A percentile compares a stretch with the other conserved stretches of the same genome.
Evolutionary conservation across 2,797 vertebrate genomes (phyloP).

Genomic region (Sphaeramia orbicularis): DNA sequence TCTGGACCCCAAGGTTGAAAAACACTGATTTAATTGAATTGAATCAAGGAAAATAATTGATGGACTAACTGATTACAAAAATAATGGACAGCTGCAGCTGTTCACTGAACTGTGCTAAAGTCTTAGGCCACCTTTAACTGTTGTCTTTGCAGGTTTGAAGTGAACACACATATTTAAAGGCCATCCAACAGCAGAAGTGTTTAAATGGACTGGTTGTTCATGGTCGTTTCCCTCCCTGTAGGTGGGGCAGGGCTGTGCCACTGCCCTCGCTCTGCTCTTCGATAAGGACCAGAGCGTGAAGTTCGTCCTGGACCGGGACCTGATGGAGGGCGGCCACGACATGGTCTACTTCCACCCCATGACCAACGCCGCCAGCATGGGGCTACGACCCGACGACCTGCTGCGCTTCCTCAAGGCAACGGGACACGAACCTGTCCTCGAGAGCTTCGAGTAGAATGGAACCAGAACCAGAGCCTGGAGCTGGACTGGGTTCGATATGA

Average conservation of each 20-base stretch:
- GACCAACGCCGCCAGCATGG: slow-evolving; percentile 93
- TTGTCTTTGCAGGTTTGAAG: too few relatives aligned
- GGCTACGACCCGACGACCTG: slow-evolving; percentile 89
- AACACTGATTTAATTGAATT: too few relatives aligned
- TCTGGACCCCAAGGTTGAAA: too few relatives aligned
- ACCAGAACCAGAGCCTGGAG: not conserved
- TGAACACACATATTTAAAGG: too few relatives aligned
- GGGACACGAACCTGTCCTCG: slow-evolving; percentile 88
- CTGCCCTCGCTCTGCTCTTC: slow-evolving; percentile 91
- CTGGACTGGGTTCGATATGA: not conserved
- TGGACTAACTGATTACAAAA: too few relatives aligned
- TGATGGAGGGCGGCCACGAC: slow-evolving; percentile 87
- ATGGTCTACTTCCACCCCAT: slow-evolving; percentile 93
- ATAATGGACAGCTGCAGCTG: too few relatives aligned
- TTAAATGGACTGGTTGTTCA: not conserved
- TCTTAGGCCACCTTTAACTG: too few relatives aligned
- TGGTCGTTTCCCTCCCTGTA: slow-evolving; percentile 25
- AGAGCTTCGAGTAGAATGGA: slow-evolving; percentile 75
- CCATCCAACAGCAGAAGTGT: not conserved
- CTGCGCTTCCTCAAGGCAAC: slow-evolving; percentile 90
- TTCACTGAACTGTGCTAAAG: too few relatives aligned
- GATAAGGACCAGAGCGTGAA: slow-evolving; percentile 86
- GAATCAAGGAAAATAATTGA: too few relatives aligned
- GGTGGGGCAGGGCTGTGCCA: slow-evolving; percentile 92
- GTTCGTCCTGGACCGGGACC: slow-evolving; percentile 89